Evolutionary conservation across 2,888 invertebrate genomes (phyloP), one percentile per base, ranked within the genome.

Genomic region (Rotaria socialis): DNA sequence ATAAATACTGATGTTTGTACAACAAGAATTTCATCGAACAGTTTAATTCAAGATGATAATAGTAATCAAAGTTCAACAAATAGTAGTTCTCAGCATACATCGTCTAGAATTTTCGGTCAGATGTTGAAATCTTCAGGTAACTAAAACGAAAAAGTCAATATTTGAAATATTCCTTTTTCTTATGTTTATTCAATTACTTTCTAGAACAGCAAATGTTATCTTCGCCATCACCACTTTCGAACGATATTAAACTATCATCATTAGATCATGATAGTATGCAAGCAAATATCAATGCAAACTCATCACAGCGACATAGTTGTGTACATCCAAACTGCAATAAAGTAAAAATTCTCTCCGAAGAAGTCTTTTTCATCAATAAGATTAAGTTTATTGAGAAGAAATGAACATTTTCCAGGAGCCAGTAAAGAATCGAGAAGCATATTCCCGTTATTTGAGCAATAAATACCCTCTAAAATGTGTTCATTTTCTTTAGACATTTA

Each of bases 401-500:
- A 35, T 35, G 35, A 35, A 35, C 35, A 35, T 35, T 35, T 35
- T 35, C 2, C 35, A 35, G 35, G 35, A 35, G 35, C 35, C 35
- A 35, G 35, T 35, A 35, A 35, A 35, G 35, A 47, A 47, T 47
- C 47, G 47, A 47, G 11, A 47, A 35, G 35, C 35, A 35, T 35
- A 35, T 35, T 35, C 35, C 35, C 35, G 35, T 35, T 35, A 35
- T 35, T 35, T 47, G 11, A 10, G 7, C 7, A 11, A 47, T 3
- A 2, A 10, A 47, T 47, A 47, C 11, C 11, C 47, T 11, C 52
- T 75, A 52, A 22, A 56, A 84, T 67, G 16, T 47, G 1, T 47
- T 84, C 22, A 22, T 43, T 86, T 84, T 67, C 24, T 74, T 27
- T 85, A 86, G 56, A 85, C 85, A 85, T 86, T 86, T 60, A 75